Base-by-base conservation (phyloP, 2,797 vertebrate species). In the Pantherophis alleghaniensis region DNA sequence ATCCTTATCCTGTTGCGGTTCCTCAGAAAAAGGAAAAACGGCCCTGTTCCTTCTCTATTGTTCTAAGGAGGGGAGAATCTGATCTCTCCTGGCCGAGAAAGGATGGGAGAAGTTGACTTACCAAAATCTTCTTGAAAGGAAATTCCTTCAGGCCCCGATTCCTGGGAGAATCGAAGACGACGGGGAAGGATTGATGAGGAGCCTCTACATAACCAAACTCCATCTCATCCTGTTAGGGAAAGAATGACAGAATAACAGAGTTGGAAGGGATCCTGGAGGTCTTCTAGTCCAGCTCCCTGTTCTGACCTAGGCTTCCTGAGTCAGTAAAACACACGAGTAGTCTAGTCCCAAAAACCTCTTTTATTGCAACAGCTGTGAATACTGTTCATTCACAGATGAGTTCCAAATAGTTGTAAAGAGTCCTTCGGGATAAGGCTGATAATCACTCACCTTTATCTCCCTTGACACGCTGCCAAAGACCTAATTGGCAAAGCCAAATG, bases 161-260 rank as follows among this genome's bases (percentile, higher is more conserved):
- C 93, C 99, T 97, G 2, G 99, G 99, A 0, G 99, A 99, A 97
- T 99, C 99, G 1, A 99, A 97, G 91, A 99, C 98, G 0, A 99
- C 99, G 0, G 99, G 99, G 93, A 99, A 98, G 0, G 14, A 26
- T 0, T 99, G 98, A 96, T 99, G 98, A 0, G 99, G 99, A 0
- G 99, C 98, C 69, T 99, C 98, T 18, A 98, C 98, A 11, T 99
- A 99, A 87, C 99, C 99, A 0, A 99, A 98, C 97, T 99, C 99
- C 94, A 99, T 95, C 95, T 99, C 99, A 5, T 99, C 99, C 99
- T 99, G 95, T 2, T 26, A 42, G 14, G 18, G 86, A 0, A 88
- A 0, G 4, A 92, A 0, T 1, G 5, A 18, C 66, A 32, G 14
- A 69, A 69, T 16, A 32, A 69, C 63, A 69, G 63, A 7, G 5